phyloP scores from a whole-genome alignment of 2,113 vertebrate species.

The Empidonax traillii region DNA sequence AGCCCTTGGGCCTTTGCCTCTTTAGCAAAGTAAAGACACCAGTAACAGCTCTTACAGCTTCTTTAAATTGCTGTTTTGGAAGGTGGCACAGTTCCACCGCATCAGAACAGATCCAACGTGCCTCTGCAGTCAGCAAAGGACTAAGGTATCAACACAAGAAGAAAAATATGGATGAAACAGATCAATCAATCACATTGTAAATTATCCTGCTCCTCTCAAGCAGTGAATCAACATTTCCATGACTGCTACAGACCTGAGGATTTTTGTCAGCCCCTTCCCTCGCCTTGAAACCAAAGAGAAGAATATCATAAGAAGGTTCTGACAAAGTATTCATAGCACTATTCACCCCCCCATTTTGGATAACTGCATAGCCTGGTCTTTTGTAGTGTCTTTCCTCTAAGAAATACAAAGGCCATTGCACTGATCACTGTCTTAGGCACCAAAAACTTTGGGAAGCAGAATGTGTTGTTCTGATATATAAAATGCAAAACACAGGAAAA shows the following conservation, averaged over 20 bases:
- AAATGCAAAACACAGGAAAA: not conserved
- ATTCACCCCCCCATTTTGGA: not conserved
- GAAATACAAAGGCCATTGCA: not conserved
- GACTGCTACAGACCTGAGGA: not conserved
- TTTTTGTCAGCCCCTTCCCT: not conserved
- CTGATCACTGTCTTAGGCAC: not conserved
- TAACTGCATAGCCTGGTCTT: not conserved
- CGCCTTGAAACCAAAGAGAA: not conserved
- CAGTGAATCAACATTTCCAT: slow-evolving; percentile 1
- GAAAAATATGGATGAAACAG: not conserved
- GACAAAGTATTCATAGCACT: not conserved
- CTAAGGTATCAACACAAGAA: not conserved
- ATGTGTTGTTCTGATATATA: not conserved
- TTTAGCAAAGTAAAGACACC: not conserved
- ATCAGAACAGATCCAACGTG: not conserved
- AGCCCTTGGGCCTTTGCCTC: not conserved
- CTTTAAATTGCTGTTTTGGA: not conserved
- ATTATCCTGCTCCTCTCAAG: not conserved
- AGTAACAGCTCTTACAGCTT: not conserved
- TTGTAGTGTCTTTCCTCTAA: not conserved
- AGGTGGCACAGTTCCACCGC: not conserved
- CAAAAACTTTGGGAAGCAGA: not conserved
- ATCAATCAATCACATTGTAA: not conserved
- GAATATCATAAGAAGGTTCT: not conserved
- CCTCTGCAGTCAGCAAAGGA: not conserved